Evolutionary conservation across 2,888 invertebrate species (phyloP).

Genomic region (Aphelenchoides bicaudatus): DNA sequence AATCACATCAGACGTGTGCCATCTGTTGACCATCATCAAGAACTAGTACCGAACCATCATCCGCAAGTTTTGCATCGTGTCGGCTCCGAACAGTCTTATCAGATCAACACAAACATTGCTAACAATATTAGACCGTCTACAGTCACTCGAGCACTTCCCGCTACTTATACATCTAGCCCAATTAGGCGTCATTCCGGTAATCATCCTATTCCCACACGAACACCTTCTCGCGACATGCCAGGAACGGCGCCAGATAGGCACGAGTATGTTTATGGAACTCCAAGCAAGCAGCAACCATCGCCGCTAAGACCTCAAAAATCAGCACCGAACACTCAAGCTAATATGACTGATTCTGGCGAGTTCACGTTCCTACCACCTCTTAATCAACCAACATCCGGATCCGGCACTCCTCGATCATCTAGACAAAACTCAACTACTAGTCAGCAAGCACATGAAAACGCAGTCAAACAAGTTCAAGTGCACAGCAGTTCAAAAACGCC

Average conservation of each 20-base stretch:
- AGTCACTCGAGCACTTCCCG: constrained; percentile 11
- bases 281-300: neutral
- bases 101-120: neutral
- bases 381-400: constrained; percentile 21
- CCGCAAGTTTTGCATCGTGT: constrained; percentile 13
- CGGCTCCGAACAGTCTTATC: constrained; percentile 15
- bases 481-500: constrained; percentile 9
- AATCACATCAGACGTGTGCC: neutral
- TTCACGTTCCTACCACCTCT: constrained; percentile 59
- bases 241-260: constrained; percentile 9
- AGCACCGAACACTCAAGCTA: neutral
- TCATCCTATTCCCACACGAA: constrained; percentile 14
- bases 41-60: neutral
- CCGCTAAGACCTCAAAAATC: constrained; percentile 11
- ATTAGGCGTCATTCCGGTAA: constrained; percentile 14
- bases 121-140: constrained; percentile 19
- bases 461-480: constrained; percentile 55
- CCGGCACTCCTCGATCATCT: constrained; percentile 12
- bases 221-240: neutral
- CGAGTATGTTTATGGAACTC: constrained; percentile 8
- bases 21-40: neutral
- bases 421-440: constrained; percentile 7
- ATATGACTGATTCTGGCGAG: constrained; percentile 56
- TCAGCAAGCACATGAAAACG: constrained; percentile 37
- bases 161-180: constrained; percentile 24